These are phyloP conservation scores for Oenanthe oenanthe DNA, from an alignment of 2,113 vertebrate genomes.

Conservation along the genomic window DNA sequence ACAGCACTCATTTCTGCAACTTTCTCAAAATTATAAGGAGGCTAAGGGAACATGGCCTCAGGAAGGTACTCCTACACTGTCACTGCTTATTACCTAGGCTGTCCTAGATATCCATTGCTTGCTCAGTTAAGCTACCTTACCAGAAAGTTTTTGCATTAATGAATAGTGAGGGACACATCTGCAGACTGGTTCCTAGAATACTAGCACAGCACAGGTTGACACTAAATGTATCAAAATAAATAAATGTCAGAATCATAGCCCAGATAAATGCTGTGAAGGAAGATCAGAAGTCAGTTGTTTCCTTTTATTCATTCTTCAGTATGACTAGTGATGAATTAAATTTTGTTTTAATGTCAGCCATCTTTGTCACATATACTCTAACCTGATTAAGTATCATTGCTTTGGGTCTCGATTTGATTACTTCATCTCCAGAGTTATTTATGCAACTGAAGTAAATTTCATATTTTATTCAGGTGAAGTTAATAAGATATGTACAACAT, in stretches of 20 bases:
- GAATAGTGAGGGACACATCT: background rate
- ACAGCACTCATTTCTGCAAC: background rate
- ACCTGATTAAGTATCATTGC: slow-evolving; percentile 1
- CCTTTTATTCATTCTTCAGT: background rate
- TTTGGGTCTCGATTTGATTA: background rate
- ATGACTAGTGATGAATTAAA: background rate
- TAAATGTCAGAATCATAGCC: background rate
- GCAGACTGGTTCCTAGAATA: background rate
- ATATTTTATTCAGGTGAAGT: background rate
- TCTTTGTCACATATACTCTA: background rate
- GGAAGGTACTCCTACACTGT: background rate
- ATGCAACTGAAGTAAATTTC: background rate
- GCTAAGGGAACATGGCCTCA: background rate
- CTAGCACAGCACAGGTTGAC: background rate
- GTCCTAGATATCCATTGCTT: background rate
- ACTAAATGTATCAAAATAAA: background rate
- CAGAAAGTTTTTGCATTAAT: background rate
- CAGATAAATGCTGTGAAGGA: background rate
- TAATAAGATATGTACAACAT: background rate
- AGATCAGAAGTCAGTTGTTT: background rate
- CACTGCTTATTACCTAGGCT: background rate
- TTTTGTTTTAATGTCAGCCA: background rate
- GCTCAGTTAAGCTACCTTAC: background rate
- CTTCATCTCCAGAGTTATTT: background rate
- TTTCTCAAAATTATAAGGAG: background rate